These are phyloP conservation scores for Priocnemis perturbator DNA, from an alignment of 2,888 invertebrate genomes.

Conservation along the genomic window DNA sequence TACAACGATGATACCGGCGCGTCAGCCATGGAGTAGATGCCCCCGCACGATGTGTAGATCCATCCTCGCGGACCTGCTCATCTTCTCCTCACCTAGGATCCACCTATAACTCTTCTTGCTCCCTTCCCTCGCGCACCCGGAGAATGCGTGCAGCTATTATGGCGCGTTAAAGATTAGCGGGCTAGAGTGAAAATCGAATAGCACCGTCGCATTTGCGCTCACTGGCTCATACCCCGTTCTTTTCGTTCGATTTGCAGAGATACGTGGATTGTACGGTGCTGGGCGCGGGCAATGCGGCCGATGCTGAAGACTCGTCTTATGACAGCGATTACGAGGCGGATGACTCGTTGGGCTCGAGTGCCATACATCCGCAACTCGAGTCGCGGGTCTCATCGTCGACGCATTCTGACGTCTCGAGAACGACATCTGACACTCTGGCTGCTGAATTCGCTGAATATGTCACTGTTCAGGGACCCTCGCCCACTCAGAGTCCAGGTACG, in stretches of 20 bases:
- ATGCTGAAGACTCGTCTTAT: constrained; percentile 90
- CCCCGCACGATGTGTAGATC: constrained; percentile 28
- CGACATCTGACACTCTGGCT: constrained; percentile 89
- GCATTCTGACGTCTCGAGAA: constrained; percentile 88
- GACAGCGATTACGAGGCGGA: constrained; percentile 87
- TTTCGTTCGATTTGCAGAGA: constrained; percentile 77
- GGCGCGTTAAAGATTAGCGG: no score
- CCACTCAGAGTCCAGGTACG: constrained; percentile 65
- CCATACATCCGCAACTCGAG: constrained; percentile 57
- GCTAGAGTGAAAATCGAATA: no score
- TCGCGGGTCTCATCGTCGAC: constrained; percentile 69
- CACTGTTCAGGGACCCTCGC: constrained; percentile 75
- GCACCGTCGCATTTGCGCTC: no score
- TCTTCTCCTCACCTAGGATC: constrained; percentile 21
- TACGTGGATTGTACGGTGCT: constrained; percentile 84
- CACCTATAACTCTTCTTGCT: background rate
- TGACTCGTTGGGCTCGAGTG: constrained; percentile 63
- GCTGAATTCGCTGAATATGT: constrained; percentile 92
- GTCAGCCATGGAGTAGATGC: constrained; percentile 36
- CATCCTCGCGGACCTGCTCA: constrained; percentile 13
- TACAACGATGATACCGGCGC: constrained; percentile 46
- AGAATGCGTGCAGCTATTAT: no score
- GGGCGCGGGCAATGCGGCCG: constrained; percentile 77
- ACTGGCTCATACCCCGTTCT: no score
- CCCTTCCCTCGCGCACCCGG: no score